Evolutionary conservation across 1,140 invertebrate species (phyloP).

Genomic region (Drosophila cardini): DNA sequence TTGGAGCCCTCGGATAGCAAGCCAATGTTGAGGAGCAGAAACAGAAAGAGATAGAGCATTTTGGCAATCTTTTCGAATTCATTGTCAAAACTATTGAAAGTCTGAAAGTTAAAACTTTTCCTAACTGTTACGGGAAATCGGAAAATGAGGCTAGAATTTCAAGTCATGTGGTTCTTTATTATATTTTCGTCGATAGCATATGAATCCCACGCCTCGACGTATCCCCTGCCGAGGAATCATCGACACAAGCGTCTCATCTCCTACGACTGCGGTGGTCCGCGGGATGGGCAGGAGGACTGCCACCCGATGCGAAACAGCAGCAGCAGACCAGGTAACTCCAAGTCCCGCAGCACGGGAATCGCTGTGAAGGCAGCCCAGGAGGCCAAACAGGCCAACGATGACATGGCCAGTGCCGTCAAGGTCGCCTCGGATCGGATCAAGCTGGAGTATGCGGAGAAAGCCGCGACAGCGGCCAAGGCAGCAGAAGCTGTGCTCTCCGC

Average conservation of each 20-base stretch:
- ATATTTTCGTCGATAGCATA: conserved; percentile 32
- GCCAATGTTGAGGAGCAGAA: conserved; percentile 43
- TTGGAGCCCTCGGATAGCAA: conserved; percentile 38
- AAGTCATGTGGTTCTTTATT: conserved; percentile 47
- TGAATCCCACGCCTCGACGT: background rate
- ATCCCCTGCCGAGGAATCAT: background rate
- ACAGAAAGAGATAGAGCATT: conserved; percentile 48
- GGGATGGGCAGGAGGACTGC: background rate
- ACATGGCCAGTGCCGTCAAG: conserved; percentile 59
- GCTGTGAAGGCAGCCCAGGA: conserved; percentile 60
- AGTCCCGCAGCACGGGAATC: conserved; percentile 42
- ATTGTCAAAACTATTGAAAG: conserved; percentile 18
- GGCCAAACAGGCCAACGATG: conserved; percentile 66
- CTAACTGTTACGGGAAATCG: conserved; percentile 22
- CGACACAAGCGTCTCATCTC: conserved; percentile 12
- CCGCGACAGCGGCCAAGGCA: conserved; percentile 55
- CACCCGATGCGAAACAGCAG: background rate
- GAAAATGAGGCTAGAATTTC: conserved; percentile 59
- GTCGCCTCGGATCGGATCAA: conserved; percentile 60
- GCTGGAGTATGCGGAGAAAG: conserved; percentile 64
- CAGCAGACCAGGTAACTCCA: conserved; percentile 8
- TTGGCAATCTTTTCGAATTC: conserved; percentile 22
- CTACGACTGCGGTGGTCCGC: background rate
- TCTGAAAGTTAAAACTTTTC: conserved; percentile 41
- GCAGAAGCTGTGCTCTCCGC: conserved; percentile 56